phyloP scores from a whole-genome alignment of 1,140 invertebrate genomes.

The Bradynema listronoti region DNA sequence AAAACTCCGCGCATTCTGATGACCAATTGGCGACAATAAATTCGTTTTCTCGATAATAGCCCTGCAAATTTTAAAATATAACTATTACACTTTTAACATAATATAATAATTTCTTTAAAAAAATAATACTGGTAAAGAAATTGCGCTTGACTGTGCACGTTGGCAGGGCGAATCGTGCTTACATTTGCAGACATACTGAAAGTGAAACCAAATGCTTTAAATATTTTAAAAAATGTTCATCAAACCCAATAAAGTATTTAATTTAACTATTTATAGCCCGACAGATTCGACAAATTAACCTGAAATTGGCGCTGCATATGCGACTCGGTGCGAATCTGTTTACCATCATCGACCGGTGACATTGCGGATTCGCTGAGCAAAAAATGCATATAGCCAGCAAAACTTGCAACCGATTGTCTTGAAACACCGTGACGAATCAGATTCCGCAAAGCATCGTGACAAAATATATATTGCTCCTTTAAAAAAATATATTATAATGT shows the following conservation, averaged over 20 bases:
- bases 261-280: too few relatives aligned
- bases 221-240: slow-evolving; percentile 3
- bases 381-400: slow-evolving; percentile 50
- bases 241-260: neutral
- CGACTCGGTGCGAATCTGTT: slow-evolving; percentile 24
- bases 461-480: slow-evolving; percentile 55
- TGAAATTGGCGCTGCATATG: slow-evolving; percentile 44
- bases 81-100: neutral
- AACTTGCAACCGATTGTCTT: slow-evolving; percentile 44
- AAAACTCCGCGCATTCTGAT: slow-evolving; percentile 30
- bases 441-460: slow-evolving; percentile 48
- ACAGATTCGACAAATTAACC: slow-evolving; percentile 14
- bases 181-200: slow-evolving; percentile 48
- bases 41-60: slow-evolving; percentile 54
- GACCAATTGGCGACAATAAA: slow-evolving; percentile 46
- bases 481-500: slow-evolving; percentile 6
- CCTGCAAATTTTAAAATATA: slow-evolving; percentile 17
- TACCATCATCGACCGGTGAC: slow-evolving; percentile 41
- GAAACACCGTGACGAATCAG: slow-evolving; percentile 54
- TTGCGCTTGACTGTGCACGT: neutral
- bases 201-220: neutral
- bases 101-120: neutral
- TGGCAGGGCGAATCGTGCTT: slow-evolving; percentile 36
- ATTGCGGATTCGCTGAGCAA: slow-evolving; percentile 37
- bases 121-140: neutral